Conservation (phyloP, 2,797 vertebrate genomes). For the Ctenopoma multispine region DNA sequence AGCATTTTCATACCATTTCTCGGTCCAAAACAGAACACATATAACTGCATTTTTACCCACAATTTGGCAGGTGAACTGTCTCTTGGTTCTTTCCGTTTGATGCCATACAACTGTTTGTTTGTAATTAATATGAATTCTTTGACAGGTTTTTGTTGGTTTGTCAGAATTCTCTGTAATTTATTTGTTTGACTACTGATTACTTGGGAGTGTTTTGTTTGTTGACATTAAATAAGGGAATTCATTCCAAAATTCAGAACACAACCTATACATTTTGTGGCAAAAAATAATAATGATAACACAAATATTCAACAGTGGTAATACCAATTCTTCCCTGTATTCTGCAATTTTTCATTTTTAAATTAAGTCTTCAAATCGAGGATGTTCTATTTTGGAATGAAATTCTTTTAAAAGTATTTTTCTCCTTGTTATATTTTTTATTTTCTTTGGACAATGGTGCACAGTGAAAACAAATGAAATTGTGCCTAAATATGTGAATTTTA, state of each 20-base stretch:
- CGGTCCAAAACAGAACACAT: conserved; percentile 5
- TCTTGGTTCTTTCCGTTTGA: conserved; percentile 5
- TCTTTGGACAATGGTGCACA: conserved; percentile 82
- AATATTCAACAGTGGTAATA: neutral
- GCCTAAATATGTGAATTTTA: conserved; percentile 52
- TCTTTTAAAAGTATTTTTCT: neutral
- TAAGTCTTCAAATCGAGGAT: conserved; percentile 25
- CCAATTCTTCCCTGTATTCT: neutral
- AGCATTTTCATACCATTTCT: conserved; percentile 8
- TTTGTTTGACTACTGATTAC: conserved; percentile 87
- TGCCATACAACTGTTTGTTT: conserved; percentile 39
- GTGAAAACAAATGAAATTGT: conserved; percentile 63
- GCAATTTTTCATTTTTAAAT: neutral
- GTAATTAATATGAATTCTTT: conserved; percentile 44
- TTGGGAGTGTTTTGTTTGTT: conserved; percentile 69
- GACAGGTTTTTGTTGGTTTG: conserved; percentile 54
- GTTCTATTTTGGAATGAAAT: conserved; percentile 45
- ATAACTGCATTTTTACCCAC: conserved; percentile 10
- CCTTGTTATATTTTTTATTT: conserved; percentile 1
- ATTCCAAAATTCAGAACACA: conserved; percentile 49
- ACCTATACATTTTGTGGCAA: conserved; percentile 28
- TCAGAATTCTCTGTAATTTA: conserved; percentile 84
- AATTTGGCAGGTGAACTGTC: conserved; percentile 9
- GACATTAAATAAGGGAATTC: conserved; percentile 57
- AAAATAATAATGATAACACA: neutral